These are phyloP conservation scores for Poliocrania exsul DNA, from an alignment of 2,797 vertebrate species.

Conservation along the genomic window DNA sequence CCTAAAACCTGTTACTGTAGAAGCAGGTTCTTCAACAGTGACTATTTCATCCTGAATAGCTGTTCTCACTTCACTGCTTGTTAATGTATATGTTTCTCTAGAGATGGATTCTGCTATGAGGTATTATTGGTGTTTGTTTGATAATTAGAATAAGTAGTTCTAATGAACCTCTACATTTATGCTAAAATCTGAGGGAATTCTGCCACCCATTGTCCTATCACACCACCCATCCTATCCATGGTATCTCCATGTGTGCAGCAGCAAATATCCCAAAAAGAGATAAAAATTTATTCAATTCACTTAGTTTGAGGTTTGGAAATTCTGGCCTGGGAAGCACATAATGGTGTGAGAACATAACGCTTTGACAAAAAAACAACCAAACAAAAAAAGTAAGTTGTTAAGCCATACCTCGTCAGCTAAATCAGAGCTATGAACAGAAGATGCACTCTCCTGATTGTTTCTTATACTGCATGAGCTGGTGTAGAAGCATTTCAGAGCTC, in stretches of 20 bases:
- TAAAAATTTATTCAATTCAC: background rate
- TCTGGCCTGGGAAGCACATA: slow-evolving; percentile 3
- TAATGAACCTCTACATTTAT: background rate
- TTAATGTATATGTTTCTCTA: background rate
- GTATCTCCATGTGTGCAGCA: background rate
- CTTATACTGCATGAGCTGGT: fast-evolving
- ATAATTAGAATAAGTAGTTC: background rate
- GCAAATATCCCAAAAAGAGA: background rate
- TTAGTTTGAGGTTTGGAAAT: slow-evolving; percentile 14
- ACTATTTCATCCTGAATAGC: background rate
- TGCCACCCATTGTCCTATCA: background rate
- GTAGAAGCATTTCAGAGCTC: background rate
- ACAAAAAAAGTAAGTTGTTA: background rate
- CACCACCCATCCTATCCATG: background rate
- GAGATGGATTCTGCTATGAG: background rate
- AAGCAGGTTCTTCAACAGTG: background rate
- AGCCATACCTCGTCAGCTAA: slow-evolving; percentile 5
- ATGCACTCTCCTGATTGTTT: background rate
- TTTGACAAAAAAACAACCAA: background rate
- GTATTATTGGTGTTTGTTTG: background rate
- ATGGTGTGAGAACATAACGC: background rate
- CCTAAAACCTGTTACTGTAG: background rate
- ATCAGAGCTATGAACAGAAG: slow-evolving; percentile 17
- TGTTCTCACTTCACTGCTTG: background rate
- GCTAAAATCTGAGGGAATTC: slow-evolving; percentile 14